phyloP scores from a whole-genome alignment of 92 coral and sea anemone genomes.

The Isaurus tuberculatus region DNA sequence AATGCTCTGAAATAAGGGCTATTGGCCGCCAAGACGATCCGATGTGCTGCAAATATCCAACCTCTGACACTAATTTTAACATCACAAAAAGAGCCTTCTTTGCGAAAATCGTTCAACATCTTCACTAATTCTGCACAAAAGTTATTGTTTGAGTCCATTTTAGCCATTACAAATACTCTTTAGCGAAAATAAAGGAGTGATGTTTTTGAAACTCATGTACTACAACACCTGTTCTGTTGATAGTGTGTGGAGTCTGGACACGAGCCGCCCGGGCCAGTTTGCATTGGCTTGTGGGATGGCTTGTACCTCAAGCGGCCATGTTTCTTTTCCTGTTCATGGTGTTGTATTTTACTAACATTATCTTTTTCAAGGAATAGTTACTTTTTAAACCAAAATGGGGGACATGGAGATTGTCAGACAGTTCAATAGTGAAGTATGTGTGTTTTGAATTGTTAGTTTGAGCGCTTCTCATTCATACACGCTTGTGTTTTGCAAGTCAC shows the following conservation, averaged over 20 bases:
- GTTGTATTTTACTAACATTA: slow-evolving; percentile 55
- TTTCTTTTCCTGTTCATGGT: slow-evolving; percentile 55
- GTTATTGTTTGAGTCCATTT: slow-evolving; percentile 55
- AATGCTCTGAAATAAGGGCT: slow-evolving; percentile 83
- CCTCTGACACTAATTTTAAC: slow-evolving; percentile 73
- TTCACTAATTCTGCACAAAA: slow-evolving; percentile 70
- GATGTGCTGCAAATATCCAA: slow-evolving; percentile 67
- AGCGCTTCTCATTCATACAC: neutral
- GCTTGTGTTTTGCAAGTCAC: slow-evolving; percentile 23
- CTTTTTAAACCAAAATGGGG: slow-evolving; percentile 74
- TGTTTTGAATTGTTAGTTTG: neutral
- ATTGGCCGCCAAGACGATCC: slow-evolving; percentile 83
- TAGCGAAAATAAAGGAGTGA: neutral
- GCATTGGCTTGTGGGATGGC: slow-evolving; percentile 70
- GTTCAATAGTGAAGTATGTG: slow-evolving; percentile 95
- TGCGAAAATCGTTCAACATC: slow-evolving; percentile 73
- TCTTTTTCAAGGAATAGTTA: slow-evolving; percentile 16
- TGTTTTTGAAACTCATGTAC: neutral
- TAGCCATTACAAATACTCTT: neutral
- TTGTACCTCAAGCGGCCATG: slow-evolving; percentile 93
- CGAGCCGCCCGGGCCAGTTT: neutral
- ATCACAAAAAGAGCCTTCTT: slow-evolving; percentile 78
- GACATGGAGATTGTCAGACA: slow-evolving; percentile 99
- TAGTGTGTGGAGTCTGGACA: slow-evolving; percentile 3
- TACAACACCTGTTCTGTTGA: neutral